Conservation (phyloP, 2,797 vertebrate genomes). For the Melanotaenia trifasciata region DNA sequence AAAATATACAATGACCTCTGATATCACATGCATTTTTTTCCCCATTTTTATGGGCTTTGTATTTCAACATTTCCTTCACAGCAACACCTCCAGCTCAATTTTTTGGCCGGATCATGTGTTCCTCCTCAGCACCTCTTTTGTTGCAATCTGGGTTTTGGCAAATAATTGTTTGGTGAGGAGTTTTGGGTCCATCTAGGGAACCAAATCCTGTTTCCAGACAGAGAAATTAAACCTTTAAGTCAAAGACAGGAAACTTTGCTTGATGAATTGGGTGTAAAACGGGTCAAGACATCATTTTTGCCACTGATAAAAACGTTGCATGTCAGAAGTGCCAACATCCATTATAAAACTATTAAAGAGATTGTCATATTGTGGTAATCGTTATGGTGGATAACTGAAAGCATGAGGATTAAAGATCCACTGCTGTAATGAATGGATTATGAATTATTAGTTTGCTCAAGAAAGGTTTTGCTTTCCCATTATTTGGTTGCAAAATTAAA, state of each 20-base stretch:
- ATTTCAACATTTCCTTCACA: constrained; percentile 41
- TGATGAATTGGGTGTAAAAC: constrained; percentile 8
- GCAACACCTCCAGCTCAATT: constrained; percentile 19
- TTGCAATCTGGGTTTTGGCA: constrained; percentile 12
- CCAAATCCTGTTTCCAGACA: constrained; percentile 11
- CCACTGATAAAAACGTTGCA: not conserved
- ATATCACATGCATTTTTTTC: not conserved
- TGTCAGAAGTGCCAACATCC: not conserved
- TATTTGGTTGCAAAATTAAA: not conserved
- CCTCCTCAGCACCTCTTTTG: constrained; percentile 14
- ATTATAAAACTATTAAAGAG: not conserved
- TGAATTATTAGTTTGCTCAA: not conserved
- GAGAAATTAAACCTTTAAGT: constrained; percentile 11
- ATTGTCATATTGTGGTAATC: not conserved
- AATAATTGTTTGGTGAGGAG: constrained; percentile 1
- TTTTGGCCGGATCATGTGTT: constrained; percentile 8
- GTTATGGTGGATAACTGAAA: not conserved
- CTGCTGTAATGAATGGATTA: not conserved
- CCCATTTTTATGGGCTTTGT: constrained; percentile 12
- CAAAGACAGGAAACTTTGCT: not conserved
- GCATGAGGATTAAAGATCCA: not conserved
- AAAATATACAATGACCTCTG: constrained; percentile 3
- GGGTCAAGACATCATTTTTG: not conserved
- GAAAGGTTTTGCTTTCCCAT: not conserved
- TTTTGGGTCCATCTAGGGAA: constrained; percentile 12